Conservation (phyloP, 2,888 invertebrate species). For the Epinotia nisella region DNA sequence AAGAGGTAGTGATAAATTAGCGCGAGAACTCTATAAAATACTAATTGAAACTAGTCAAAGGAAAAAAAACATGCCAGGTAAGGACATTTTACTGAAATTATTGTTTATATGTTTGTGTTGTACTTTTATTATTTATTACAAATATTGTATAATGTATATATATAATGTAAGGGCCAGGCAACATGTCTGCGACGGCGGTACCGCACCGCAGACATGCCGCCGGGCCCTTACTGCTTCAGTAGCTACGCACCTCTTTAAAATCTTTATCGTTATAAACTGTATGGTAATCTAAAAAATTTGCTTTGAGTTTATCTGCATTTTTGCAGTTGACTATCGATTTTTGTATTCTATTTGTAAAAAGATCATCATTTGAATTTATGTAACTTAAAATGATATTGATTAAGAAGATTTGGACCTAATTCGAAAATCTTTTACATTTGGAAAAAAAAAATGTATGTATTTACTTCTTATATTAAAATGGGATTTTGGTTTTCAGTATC, state of each 20-base stretch:
- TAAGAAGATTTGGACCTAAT: background rate
- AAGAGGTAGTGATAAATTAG: constrained; percentile 63
- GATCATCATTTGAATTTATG: too few relatives aligned
- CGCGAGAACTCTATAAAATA: constrained; percentile 68
- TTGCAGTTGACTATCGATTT: too few relatives aligned
- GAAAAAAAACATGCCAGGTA: constrained; percentile 39
- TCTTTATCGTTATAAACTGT: too few relatives aligned
- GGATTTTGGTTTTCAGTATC: constrained; percentile 3
- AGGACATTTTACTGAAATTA: background rate
- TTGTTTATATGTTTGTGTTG: background rate
- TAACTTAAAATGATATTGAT: too few relatives aligned
- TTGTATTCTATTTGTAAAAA: too few relatives aligned
- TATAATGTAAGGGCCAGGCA: too few relatives aligned
- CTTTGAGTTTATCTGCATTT: too few relatives aligned
- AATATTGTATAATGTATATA: background rate
- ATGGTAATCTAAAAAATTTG: too few relatives aligned
- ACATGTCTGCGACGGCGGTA: too few relatives aligned
- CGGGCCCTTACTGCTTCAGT: background rate
- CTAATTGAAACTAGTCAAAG: constrained; percentile 56
- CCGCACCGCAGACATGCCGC: too few relatives aligned
- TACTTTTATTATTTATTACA: background rate
- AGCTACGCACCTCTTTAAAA: background rate
- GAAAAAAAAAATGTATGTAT: background rate
- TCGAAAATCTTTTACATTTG: background rate
- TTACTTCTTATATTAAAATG: background rate